Conservation (phyloP, 2,888 invertebrate species). For the Pecten maximus region DNA sequence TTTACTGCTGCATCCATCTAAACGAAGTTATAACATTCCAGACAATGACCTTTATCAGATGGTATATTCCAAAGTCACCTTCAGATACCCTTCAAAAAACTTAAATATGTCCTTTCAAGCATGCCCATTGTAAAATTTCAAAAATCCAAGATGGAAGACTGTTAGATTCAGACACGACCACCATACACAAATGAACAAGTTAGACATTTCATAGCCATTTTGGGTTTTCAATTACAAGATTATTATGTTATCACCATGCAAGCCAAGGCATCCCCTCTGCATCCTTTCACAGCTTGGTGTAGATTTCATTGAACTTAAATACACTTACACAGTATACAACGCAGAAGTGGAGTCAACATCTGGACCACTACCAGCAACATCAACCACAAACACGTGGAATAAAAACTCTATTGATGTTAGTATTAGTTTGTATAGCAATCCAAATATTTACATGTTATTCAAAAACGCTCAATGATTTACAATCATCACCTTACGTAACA, state of each 20-base stretch:
- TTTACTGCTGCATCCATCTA: background rate
- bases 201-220: background rate
- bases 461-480: background rate
- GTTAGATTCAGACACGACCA: background rate
- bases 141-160: background rate
- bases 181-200: background rate
- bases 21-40: background rate
- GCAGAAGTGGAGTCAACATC: background rate
- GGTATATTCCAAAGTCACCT: background rate
- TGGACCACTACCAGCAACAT: background rate
- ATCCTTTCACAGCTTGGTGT: background rate
- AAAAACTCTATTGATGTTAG: background rate
- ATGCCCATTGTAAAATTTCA: background rate
- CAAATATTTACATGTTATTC: background rate
- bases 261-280: background rate
- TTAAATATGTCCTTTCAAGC: background rate
- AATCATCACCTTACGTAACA: background rate
- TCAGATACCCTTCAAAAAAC: background rate
- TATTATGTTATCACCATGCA: background rate
- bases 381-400: background rate
- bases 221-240: background rate
- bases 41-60: background rate
- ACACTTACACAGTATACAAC: background rate
- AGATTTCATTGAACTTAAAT: conserved; percentile 19
- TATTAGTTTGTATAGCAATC: background rate